A percentile compares a stretch with the other conserved stretches of the same genome.
Evolutionary conservation across 2,113 vertebrate species (phyloP).

Genomic region (Laticauda laticaudata): DNA sequence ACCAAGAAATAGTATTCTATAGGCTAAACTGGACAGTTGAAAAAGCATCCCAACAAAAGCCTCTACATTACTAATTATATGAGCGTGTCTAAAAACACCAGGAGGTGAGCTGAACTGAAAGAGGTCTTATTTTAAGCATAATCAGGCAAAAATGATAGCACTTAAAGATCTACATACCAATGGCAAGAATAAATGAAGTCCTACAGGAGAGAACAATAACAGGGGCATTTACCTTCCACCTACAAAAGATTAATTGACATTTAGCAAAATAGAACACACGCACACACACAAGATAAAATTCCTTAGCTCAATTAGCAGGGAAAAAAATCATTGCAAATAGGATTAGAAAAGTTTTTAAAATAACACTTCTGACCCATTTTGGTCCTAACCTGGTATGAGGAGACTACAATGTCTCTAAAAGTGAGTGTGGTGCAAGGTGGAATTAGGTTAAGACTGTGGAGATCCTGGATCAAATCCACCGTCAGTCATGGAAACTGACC

Average conservation of each 20-base stretch:
- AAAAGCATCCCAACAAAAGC: neutral
- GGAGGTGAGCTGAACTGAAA: neutral
- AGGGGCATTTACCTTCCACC: neutral
- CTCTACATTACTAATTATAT: neutral
- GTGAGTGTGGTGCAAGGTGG: neutral
- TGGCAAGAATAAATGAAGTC: neutral
- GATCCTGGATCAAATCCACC: neutral
- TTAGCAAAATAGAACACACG: neutral
- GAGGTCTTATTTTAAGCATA: neutral
- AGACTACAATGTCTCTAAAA: neutral
- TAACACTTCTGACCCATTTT: neutral
- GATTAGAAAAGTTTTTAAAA: neutral
- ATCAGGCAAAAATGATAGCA: neutral
- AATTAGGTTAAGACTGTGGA: neutral
- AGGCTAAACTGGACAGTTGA: neutral
- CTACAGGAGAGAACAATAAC: neutral
- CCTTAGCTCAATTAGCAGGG: neutral
- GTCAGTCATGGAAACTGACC: neutral
- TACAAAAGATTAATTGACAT: neutral
- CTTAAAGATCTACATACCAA: neutral
- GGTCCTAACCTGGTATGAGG: neutral
- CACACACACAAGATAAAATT: neutral
- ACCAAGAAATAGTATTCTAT: neutral
- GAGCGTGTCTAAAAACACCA: neutral
- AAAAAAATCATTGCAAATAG: no score